Percentiles rank a stretch among this genome's conserved stretches.
phyloP scores from a whole-genome alignment of 2,888 invertebrate species.

The Diploptera punctata region DNA sequence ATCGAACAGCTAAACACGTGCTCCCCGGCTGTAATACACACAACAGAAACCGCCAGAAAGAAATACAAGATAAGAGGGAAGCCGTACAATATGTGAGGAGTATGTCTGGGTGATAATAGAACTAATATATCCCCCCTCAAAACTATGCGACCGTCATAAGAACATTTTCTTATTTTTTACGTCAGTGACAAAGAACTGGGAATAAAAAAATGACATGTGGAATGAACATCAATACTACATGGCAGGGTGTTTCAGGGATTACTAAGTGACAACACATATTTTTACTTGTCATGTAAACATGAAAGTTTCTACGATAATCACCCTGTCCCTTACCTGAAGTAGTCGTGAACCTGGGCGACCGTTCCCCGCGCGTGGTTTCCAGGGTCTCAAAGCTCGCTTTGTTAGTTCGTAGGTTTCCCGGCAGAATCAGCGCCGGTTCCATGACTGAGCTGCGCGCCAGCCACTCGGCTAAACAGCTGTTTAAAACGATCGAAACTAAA shows the following conservation, averaged over 20 bases:
- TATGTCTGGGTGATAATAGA: too few species aligned
- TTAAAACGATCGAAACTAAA: not conserved
- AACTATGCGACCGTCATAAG: too few species aligned
- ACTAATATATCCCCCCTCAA: too few species aligned
- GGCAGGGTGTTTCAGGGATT: not conserved
- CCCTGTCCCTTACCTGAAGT: slow-evolving; percentile 27
- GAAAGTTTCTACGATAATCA: not conserved
- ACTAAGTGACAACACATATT: not conserved
- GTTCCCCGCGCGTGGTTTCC: slow-evolving; percentile 34
- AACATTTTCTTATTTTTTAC: too few species aligned
- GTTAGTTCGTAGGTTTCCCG: slow-evolving; percentile 8
- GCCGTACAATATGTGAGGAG: too few species aligned
- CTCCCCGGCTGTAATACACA: too few species aligned
- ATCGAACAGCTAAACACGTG: too few species aligned
- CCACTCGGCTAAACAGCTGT: slow-evolving; percentile 3
- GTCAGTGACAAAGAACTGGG: not conserved
- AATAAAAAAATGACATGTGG: not conserved
- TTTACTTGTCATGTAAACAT: not conserved
- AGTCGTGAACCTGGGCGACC: slow-evolving; percentile 18
- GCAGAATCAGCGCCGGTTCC: slow-evolving; percentile 14
- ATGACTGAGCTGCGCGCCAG: slow-evolving; percentile 13
- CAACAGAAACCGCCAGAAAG: too few species aligned
- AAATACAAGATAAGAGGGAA: too few species aligned
- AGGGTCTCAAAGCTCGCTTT: slow-evolving; percentile 32
- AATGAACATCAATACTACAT: not conserved